Evolutionary conservation across 30 jellyfish, hydroid and myxozoan species (phyloP).

Genomic region (Hydractinia echinata): DNA sequence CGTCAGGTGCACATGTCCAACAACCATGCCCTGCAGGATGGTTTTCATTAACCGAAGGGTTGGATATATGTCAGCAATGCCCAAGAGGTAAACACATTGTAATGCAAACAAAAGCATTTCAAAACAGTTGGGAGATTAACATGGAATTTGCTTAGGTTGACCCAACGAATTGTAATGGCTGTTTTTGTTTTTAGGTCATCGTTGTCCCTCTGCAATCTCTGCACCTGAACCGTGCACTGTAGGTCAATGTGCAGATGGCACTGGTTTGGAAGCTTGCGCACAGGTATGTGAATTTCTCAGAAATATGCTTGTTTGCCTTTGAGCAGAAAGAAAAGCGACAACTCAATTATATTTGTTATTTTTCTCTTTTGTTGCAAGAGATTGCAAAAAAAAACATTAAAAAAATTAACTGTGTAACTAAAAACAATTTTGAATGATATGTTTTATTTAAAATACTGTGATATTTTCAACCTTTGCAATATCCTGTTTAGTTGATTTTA

Average conservation of each 20-base stretch:
- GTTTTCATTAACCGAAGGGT: conserved; percentile 14
- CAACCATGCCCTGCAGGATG: conserved; percentile 25
- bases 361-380: not conserved
- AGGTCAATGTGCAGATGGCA: conserved; percentile 67
- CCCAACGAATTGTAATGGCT: not conserved
- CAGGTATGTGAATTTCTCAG: conserved; percentile 19
- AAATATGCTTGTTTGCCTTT: not conserved
- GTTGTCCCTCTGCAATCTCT: conserved; percentile 41
- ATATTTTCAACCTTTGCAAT: too few species aligned
- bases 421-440: too few species aligned
- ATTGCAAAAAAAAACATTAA: too few species aligned
- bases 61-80: conserved; percentile 15
- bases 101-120: too few species aligned
- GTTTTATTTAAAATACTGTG: too few species aligned
- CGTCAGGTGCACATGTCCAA: conserved; percentile 7
- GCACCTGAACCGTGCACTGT: conserved; percentile 62
- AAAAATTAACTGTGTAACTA: too few species aligned
- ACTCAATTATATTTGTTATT: not conserved
- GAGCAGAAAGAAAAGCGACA: not conserved
- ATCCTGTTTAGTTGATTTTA: too few species aligned
- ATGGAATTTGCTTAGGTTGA: too few species aligned
- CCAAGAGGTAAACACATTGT: conserved; percentile 2
- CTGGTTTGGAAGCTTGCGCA: conserved; percentile 58
- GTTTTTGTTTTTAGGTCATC: conserved; percentile 36
- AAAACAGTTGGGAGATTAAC: too few species aligned